Conservation (phyloP, 2,113 vertebrate species). For the Delphinapterus leucas region DNA sequence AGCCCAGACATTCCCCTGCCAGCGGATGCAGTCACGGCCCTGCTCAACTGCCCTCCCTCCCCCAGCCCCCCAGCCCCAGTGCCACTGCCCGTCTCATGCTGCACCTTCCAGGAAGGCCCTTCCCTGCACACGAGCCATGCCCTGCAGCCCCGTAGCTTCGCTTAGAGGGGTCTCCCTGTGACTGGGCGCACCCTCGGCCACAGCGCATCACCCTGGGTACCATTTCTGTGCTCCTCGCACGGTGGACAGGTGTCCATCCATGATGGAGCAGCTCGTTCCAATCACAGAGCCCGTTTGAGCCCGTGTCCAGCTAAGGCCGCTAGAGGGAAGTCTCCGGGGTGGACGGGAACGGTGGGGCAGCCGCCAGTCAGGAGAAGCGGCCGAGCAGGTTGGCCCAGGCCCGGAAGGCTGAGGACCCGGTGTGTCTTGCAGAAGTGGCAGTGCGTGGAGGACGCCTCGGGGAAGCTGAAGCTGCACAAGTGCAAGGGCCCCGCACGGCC, state of each 20-base stretch:
- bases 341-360: not conserved
- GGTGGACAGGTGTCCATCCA: not conserved
- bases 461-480: conserved; percentile 94
- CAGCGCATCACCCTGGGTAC: not conserved
- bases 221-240: not conserved
- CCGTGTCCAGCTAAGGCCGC: not conserved
- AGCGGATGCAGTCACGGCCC: not conserved
- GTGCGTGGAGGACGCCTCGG: conserved; percentile 93
- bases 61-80: too few relatives aligned
- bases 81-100: rapidly evolving
- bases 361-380: not conserved
- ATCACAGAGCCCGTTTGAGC: not conserved
- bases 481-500: conserved; percentile 89
- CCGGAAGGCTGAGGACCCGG: rapidly evolving
- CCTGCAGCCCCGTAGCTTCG: too few relatives aligned
- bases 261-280: not conserved
- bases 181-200: not conserved
- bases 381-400: rapidly evolving
- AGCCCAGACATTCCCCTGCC: rapidly evolving
- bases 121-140: rapidly evolving
- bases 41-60: too few relatives aligned
- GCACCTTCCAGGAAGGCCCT: not conserved
- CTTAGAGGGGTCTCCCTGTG: rapidly evolving
- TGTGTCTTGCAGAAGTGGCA: conserved; percentile 92
- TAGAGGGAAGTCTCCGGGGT: not conserved